A percentile compares a stretch with the other conserved stretches of the same genome.
Conservation (phyloP, 2,797 vertebrate genomes). For the Sebastes trivittatus region DNA sequence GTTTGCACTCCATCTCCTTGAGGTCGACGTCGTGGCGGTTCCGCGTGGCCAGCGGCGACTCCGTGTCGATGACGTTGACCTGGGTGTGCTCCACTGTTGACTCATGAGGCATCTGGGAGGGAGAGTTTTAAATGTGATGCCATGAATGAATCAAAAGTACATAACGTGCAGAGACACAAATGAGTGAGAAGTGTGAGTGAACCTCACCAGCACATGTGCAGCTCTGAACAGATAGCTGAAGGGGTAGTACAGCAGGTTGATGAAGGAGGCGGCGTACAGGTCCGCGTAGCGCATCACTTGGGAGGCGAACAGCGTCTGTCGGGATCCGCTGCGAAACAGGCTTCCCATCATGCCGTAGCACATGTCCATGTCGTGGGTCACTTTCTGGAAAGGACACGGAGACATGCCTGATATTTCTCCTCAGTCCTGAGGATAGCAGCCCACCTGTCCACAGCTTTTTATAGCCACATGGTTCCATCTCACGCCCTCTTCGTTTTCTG, state of each 20-base stretch:
- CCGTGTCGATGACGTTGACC: slow-evolving; percentile 87
- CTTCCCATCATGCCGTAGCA: slow-evolving; percentile 99
- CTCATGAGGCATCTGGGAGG: slow-evolving; percentile 93
- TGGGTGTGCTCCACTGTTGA: slow-evolving; percentile 95
- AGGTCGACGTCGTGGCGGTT: slow-evolving; percentile 90
- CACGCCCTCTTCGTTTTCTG: too few species aligned
- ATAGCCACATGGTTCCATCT: too few species aligned
- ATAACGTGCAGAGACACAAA: background rate
- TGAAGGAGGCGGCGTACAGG: slow-evolving; percentile 97
- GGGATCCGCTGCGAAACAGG: slow-evolving; percentile 95
- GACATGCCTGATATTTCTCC: background rate
- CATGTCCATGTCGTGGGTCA: slow-evolving; percentile 99
- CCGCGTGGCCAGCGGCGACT: slow-evolving; percentile 93
- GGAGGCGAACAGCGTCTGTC: slow-evolving; percentile 96
- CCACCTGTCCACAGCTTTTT: too few species aligned
- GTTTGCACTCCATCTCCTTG: slow-evolving; percentile 89
- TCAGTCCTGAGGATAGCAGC: too few species aligned
- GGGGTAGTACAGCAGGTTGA: slow-evolving; percentile 98
- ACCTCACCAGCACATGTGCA: slow-evolving; percentile 92
- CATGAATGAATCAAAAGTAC: too few species aligned
- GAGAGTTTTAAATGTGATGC: background rate
- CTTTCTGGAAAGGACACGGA: slow-evolving; percentile 84
- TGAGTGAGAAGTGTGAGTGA: slow-evolving; percentile 36
- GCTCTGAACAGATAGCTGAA: slow-evolving; percentile 99
- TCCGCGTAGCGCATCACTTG: slow-evolving; percentile 99